A percentile compares a stretch with the other conserved stretches of the same genome.
Conservation (phyloP, 2,113 vertebrate species). For the Odontophorus gujanensis region DNA sequence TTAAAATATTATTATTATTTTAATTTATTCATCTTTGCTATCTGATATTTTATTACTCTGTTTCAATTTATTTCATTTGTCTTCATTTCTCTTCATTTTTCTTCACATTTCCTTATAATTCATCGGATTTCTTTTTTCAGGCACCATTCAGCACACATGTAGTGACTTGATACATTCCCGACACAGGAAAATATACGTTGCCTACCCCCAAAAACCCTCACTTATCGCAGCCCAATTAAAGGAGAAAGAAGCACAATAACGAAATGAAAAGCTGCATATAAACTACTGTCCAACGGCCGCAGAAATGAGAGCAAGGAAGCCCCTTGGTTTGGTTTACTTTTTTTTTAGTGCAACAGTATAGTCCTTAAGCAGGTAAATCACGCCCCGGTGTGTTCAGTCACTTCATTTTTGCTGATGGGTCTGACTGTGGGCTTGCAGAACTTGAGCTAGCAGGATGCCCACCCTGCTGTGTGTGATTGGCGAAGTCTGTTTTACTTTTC, state of each 20-base stretch:
- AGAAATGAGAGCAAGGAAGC: not conserved
- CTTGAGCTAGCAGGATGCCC: not conserved
- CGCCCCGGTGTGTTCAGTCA: not conserved
- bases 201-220: not conserved
- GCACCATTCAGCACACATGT: not conserved
- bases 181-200: not conserved
- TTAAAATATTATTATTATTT: not conserved
- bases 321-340: not conserved
- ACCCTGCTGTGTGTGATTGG: not conserved
- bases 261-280: not conserved
- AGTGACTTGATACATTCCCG: not conserved
- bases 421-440: not conserved
- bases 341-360: not conserved
- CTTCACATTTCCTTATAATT: not conserved
- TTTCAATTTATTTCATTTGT: not conserved
- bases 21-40: not conserved
- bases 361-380: not conserved
- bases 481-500: not conserved
- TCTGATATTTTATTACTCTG: not conserved
- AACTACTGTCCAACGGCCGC: fast-evolving
- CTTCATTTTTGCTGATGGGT: not conserved
- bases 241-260: not conserved
- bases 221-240: not conserved
- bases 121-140: not conserved
- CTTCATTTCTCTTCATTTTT: not conserved